These are phyloP conservation scores for Pterois miles DNA, from an alignment of 2,797 vertebrate species.

Conservation along the genomic window DNA sequence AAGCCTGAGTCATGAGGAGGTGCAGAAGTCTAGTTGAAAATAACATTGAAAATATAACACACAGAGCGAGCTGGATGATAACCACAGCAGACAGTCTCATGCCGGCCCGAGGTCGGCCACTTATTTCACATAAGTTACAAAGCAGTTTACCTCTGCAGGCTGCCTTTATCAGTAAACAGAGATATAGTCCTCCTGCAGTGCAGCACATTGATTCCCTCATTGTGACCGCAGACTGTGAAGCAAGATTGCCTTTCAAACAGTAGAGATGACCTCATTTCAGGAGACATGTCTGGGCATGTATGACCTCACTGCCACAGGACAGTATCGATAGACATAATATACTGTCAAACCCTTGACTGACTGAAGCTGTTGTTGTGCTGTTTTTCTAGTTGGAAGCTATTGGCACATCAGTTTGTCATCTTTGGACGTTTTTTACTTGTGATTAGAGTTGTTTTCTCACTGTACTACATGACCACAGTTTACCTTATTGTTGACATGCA, in stretches of 20 bases:
- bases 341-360: slow-evolving; percentile 21
- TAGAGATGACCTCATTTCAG: slow-evolving; percentile 68
- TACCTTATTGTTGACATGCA: slow-evolving; percentile 3
- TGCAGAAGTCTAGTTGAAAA: no score
- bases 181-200: slow-evolving; percentile 10
- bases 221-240: slow-evolving; percentile 26
- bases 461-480: not conserved
- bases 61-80: slow-evolving; percentile 7
- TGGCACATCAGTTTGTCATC: slow-evolving; percentile 12
- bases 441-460: not conserved
- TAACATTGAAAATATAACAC: no score
- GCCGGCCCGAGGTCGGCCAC: slow-evolving; percentile 29
- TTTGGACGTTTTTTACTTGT: slow-evolving; percentile 6
- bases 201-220: slow-evolving; percentile 52
- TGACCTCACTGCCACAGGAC: slow-evolving; percentile 40
- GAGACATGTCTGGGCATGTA: slow-evolving; percentile 67
- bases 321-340: slow-evolving; percentile 34
- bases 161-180: slow-evolving; percentile 25
- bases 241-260: slow-evolving; percentile 63
- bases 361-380: slow-evolving; percentile 21
- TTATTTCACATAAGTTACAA: slow-evolving; percentile 43
- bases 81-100: slow-evolving; percentile 1
- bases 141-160: slow-evolving; percentile 21
- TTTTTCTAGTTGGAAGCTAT: slow-evolving; percentile 6
- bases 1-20: no score